phyloP scores from a whole-genome alignment of 2,888 invertebrate genomes.

The Eupithecia abbreviata region DNA sequence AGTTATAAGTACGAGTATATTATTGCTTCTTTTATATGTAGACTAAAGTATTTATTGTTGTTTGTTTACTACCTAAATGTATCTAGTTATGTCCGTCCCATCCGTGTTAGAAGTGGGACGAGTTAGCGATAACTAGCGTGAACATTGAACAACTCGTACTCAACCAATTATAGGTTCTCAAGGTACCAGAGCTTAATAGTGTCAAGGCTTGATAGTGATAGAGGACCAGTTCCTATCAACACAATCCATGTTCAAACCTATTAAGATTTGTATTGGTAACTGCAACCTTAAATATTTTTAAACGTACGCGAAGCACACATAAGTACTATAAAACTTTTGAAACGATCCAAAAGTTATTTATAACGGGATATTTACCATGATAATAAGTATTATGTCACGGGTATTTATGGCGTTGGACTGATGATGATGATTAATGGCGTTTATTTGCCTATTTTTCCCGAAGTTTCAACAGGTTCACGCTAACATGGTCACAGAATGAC shows the following conservation, averaged over 20 bases:
- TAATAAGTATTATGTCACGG: too few species aligned
- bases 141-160: conserved; percentile 18
- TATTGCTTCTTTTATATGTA: background rate
- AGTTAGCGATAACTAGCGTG: conserved; percentile 20
- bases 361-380: too few species aligned
- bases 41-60: background rate
- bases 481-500: too few species aligned
- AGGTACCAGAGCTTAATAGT: conserved; percentile 18
- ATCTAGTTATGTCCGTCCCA: background rate
- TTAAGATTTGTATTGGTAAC: background rate
- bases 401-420: too few species aligned
- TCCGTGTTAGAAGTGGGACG: conserved; percentile 32
- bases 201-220: conserved; percentile 25
- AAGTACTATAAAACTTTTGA: too few species aligned
- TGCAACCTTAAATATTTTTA: too few species aligned
- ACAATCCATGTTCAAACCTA: background rate
- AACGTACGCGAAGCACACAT: too few species aligned
- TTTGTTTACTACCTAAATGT: too few species aligned
- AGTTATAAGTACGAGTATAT: background rate
- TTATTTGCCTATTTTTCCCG: too few species aligned
- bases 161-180: conserved; percentile 22
- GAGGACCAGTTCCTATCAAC: background rate
- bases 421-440: too few species aligned
- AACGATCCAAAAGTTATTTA: too few species aligned
- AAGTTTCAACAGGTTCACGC: too few species aligned